These are phyloP conservation scores for Sebastes miniatus DNA, from an alignment of 2,797 vertebrate species.

Conservation along the genomic window DNA sequence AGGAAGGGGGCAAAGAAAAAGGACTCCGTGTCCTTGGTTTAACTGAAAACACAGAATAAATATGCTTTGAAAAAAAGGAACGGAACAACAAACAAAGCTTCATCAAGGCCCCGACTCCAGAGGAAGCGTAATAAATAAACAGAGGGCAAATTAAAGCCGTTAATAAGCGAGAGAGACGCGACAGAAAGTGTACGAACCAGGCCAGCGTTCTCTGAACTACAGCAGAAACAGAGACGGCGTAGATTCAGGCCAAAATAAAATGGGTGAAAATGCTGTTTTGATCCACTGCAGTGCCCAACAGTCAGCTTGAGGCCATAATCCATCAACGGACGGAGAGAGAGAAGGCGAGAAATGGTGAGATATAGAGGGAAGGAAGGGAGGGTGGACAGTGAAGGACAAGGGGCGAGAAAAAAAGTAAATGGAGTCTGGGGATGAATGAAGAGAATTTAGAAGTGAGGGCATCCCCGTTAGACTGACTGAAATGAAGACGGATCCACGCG, in stretches of 20 bases:
- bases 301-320: constrained; percentile 43
- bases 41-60: not conserved
- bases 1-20: not conserved
- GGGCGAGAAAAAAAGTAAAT: not conserved
- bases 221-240: not conserved
- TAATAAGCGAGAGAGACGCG: not conserved
- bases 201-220: not conserved
- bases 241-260: constrained; percentile 36
- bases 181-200: not conserved
- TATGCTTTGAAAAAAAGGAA: not conserved
- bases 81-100: not conserved
- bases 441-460: constrained; percentile 6
- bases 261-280: constrained; percentile 53
- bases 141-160: not conserved
- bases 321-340: constrained; percentile 15
- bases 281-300: constrained; percentile 36
- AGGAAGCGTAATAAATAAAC: not conserved
- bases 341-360: not conserved
- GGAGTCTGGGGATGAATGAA: constrained; percentile 26
- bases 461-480: not conserved
- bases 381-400: constrained; percentile 22
- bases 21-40: not conserved
- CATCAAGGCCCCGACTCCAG: not conserved
- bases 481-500: constrained; percentile 19
- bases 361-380: not conserved